Percentiles rank a stretch among this genome's conserved stretches.
These are phyloP conservation scores for Ichneumoninae sp. DNA, from an alignment of 2,888 invertebrate genomes.

Conservation along the genomic window DNA sequence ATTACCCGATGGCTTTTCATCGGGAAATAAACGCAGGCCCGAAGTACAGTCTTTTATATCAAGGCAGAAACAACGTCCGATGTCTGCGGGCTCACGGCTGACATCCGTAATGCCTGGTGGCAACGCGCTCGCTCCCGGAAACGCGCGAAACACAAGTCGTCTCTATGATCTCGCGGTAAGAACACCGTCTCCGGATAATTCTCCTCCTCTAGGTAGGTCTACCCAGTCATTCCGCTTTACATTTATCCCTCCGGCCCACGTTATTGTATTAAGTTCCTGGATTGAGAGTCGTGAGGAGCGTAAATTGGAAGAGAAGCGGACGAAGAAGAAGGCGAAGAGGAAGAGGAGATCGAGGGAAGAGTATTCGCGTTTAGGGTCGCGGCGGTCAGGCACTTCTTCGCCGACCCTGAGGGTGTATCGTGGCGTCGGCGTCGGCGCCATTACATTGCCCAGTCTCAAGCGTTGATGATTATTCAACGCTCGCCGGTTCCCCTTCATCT, in stretches of 20 bases:
- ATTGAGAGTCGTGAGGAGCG: slow-evolving; percentile 69
- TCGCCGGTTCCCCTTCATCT: slow-evolving; percentile 29
- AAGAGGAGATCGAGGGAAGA: slow-evolving; percentile 14
- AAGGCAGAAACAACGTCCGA: neutral
- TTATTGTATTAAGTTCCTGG: slow-evolving; percentile 68
- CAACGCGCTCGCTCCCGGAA: slow-evolving; percentile 42
- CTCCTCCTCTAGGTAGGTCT: slow-evolving; percentile 7
- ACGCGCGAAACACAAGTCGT: slow-evolving; percentile 40
- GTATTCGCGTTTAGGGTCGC: slow-evolving; percentile 66
- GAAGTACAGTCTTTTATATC: neutral
- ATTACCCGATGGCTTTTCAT: neutral
- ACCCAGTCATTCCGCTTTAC: slow-evolving; percentile 65
- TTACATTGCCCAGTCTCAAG: slow-evolving; percentile 54
- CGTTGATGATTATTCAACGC: slow-evolving; percentile 68
- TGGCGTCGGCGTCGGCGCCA: slow-evolving; percentile 61
- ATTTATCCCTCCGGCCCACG: slow-evolving; percentile 47
- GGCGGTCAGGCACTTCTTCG: slow-evolving; percentile 64
- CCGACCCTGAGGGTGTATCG: slow-evolving; percentile 54
- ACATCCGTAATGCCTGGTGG: slow-evolving; percentile 46
- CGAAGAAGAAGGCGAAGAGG: neutral
- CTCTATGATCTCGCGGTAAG: slow-evolving; percentile 27
- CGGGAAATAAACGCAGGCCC: neutral
- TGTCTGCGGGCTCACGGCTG: neutral
- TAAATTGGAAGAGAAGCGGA: slow-evolving; percentile 66
- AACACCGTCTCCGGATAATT: slow-evolving; percentile 44